These are phyloP conservation scores for Scaptomyza polygonia DNA, from an alignment of 2,888 invertebrate genomes.

Conservation along the genomic window DNA sequence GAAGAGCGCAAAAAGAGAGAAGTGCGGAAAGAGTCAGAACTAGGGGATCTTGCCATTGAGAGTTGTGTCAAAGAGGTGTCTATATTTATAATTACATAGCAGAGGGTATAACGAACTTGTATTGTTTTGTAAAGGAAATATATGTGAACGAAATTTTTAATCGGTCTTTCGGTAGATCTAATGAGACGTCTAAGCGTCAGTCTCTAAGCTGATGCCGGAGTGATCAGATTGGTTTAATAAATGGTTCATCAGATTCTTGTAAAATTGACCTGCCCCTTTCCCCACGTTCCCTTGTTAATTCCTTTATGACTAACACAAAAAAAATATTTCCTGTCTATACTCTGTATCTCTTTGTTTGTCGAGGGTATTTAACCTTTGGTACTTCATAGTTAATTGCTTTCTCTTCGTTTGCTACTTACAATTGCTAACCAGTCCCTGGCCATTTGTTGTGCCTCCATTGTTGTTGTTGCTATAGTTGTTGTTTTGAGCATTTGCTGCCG, in stretches of 20 bases:
- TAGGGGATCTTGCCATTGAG: constrained; percentile 7
- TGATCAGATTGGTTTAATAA: not conserved
- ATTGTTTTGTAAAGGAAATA: not conserved
- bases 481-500: constrained; percentile 69
- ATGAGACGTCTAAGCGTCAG: not conserved
- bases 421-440: constrained; percentile 73
- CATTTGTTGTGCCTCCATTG: constrained; percentile 4
- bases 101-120: not conserved
- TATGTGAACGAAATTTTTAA: too few relatives aligned
- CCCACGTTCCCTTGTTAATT: not conserved
- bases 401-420: constrained; percentile 66
- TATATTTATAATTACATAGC: not conserved
- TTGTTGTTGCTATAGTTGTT: constrained; percentile 21
- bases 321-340: not conserved
- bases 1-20: not conserved
- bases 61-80: constrained; percentile 23
- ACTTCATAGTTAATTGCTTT: constrained; percentile 2
- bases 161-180: too few relatives aligned
- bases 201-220: not conserved
- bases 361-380: constrained; percentile 9
- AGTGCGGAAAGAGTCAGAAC: not conserved
- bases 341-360: not conserved
- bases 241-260: too few relatives aligned
- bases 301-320: not conserved
- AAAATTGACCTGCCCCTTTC: not conserved